A percentile compares a stretch with the other conserved stretches of the same genome.
Evolutionary conservation across 2,797 vertebrate species (phyloP).

Genomic region (Halcyon badia): DNA sequence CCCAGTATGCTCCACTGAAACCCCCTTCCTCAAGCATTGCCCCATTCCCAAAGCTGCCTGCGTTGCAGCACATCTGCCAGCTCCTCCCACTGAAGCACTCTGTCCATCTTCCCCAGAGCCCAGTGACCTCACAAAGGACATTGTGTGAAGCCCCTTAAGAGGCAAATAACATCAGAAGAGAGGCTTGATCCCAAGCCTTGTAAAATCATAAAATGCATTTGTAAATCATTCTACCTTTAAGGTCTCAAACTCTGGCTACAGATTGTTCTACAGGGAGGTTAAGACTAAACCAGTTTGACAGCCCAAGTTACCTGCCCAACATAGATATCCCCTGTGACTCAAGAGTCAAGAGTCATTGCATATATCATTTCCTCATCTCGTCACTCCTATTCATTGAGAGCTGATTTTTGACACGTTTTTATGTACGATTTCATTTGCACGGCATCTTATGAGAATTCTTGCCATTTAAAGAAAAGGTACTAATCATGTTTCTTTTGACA

Average conservation of each 20-base stretch:
- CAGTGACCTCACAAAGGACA: rapidly evolving
- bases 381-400: not conserved
- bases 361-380: not conserved
- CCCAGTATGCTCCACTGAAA: not conserved
- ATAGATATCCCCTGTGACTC: not conserved
- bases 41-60: not conserved
- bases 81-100: rapidly evolving
- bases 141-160: not conserved
- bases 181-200: not conserved
- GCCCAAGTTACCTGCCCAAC: not conserved
- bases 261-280: not conserved
- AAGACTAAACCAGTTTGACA: not conserved
- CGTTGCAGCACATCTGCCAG: rapidly evolving
- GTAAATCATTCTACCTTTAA: not conserved
- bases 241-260: not conserved
- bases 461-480: not conserved
- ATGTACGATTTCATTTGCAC: not conserved
- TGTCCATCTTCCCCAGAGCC: too few species aligned
- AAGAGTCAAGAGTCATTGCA: not conserved
- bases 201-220: not conserved
- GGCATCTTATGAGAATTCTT: not conserved
- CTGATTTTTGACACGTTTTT: not conserved
- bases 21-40: not conserved
- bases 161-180: not conserved
- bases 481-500: not conserved